Percentiles rank a stretch among this genome's conserved stretches.
Conservation (phyloP, 2,113 vertebrate species). For the Diphyllodes magnificus region DNA sequence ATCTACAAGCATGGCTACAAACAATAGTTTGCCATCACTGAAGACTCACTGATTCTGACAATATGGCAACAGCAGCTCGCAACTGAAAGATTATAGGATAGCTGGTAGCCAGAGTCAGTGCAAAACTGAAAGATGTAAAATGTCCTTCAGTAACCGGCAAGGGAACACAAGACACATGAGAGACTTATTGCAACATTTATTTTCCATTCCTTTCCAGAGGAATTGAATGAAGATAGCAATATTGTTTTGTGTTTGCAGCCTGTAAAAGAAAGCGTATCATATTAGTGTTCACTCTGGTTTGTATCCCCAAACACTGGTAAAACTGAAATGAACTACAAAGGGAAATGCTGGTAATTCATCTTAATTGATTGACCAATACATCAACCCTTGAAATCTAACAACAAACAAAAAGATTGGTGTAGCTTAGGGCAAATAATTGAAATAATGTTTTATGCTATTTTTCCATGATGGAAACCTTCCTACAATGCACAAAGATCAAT, state of each 20-base stretch:
- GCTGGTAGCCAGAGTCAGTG: not conserved
- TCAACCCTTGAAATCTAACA: constrained; percentile 9
- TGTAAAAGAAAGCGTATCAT: not conserved
- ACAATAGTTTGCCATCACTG: not conserved
- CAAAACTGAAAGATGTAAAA: not conserved
- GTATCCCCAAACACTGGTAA: not conserved
- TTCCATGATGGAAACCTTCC: not conserved
- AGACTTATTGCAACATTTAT: not conserved
- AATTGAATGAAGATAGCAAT: not conserved
- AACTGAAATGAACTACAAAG: not conserved
- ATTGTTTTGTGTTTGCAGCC: not conserved
- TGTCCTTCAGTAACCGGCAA: not conserved
- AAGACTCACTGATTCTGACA: not conserved
- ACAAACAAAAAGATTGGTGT: not conserved
- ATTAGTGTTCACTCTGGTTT: not conserved
- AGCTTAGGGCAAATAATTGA: constrained; percentile 23
- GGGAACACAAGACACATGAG: not conserved
- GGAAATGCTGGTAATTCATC: not conserved
- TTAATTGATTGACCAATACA: constrained; percentile 22
- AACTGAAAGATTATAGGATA: not conserved
- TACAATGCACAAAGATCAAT: not conserved
- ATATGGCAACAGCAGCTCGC: not conserved
- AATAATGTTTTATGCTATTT: not conserved
- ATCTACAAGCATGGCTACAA: not conserved
- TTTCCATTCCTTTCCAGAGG: not conserved